Evolutionary conservation across 2,113 vertebrate genomes (phyloP).

Genomic region (Caranx melampygus): DNA sequence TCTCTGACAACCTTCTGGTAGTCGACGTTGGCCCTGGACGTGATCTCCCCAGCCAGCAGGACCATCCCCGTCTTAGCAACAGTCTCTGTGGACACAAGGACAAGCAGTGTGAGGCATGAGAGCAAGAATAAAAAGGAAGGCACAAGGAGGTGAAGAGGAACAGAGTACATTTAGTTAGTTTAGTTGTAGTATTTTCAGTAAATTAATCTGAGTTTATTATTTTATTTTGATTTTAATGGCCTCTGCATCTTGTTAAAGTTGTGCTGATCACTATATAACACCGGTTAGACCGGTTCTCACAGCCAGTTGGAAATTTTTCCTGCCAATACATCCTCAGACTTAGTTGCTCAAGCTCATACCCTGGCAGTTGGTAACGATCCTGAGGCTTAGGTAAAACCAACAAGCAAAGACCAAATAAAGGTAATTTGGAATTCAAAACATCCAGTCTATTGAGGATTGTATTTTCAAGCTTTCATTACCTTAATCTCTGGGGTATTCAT

Average conservation of each 20-base stretch:
- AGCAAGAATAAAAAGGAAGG: neutral
- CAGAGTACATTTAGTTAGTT: no score
- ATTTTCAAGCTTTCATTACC: neutral
- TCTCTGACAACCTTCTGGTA: slow-evolving; percentile 96
- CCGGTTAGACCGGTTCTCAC: no score
- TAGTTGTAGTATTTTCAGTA: no score
- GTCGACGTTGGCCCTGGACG: slow-evolving; percentile 90
- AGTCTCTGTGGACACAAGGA: slow-evolving; percentile 85
- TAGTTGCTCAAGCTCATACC: no score
- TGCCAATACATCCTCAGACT: no score
- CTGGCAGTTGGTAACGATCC: neutral
- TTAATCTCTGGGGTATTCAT: neutral
- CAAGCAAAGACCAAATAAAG: neutral
- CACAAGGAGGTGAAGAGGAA: neutral
- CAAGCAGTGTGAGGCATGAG: slow-evolving; percentile 10
- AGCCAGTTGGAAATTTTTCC: no score
- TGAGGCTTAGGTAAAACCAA: neutral
- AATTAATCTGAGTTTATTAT: no score
- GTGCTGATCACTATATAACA: neutral
- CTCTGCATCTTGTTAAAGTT: neutral
- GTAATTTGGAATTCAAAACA: neutral
- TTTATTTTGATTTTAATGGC: neutral
- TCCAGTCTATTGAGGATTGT: neutral
- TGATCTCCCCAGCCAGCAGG: slow-evolving; percentile 94
- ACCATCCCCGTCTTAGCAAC: slow-evolving; percentile 98